Evolutionary conservation across 2,113 vertebrate species (phyloP), one percentile per base, ranked within the genome.

Genomic region (Neotoma lepida): DNA sequence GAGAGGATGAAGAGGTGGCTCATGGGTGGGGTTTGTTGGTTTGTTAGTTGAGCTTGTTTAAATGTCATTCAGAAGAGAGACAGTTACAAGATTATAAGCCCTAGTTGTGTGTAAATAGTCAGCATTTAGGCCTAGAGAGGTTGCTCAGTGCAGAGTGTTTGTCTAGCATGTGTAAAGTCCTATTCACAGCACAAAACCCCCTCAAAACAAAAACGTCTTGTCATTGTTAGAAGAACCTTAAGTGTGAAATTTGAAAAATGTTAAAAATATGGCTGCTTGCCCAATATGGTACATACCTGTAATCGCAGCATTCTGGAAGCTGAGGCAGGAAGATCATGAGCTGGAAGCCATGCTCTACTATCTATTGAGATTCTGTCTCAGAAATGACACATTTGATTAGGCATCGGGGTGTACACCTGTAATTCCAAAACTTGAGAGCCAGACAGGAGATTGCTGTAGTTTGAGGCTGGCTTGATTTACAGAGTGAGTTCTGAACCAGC

Each of bases 191-290:
- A 86, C 58, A n/a, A 63, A 89, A 84, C 61, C 18, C 35, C 10
- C 9, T 77, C 73, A 20, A 39, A 80, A 33, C 13, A 51, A 95
- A 74, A 94, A 77, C 84, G 9, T 82, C 0, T 86, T 88, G 51
- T 89, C 44, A 84, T 4, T 35, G 33, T 86, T 82, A 74, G 76
- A 95, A 96, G 51, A 92, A 85, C 35, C 35, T 78, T 86, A 68
- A 90, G 66, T 80, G n/a, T 84, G 15, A 95, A 93, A 90, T 92
- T 82, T 94, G 41, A 84, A 82, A 95, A 96, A 84, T 90, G 82
- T 10, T 22, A 63, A 78, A 92, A 80, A 68, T 78, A 77, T 58
- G 49, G 22, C 13, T 39, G 10, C 4, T 87, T 54, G 33, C 24
- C 61, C 64, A 6, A 49, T 54, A 22, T 73, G n/a, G 49, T 12